phyloP scores from a whole-genome alignment of 2,888 invertebrate genomes.

The Stratiomys singularior region DNA sequence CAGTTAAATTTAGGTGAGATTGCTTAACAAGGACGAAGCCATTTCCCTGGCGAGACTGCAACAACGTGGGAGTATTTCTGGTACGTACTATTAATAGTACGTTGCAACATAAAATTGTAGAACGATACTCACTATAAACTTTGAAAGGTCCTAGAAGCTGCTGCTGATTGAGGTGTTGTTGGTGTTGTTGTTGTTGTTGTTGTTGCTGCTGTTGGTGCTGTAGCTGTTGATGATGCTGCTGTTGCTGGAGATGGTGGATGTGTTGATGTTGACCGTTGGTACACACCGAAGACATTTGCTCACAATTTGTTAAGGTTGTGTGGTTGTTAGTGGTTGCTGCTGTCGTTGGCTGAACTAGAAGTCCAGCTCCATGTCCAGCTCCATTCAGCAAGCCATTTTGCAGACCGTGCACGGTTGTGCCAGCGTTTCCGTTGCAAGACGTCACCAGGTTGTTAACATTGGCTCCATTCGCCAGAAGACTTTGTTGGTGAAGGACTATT shows the following conservation, averaged over 20 bases:
- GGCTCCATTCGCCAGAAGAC: slow-evolving; percentile 48
- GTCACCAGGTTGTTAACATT: slow-evolving; percentile 53
- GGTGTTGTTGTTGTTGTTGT: slow-evolving; percentile 59
- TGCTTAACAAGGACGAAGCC: neutral
- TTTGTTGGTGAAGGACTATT: slow-evolving; percentile 58
- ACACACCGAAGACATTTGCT: slow-evolving; percentile 55
- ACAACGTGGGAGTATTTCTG: neutral
- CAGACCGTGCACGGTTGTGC: slow-evolving; percentile 54
- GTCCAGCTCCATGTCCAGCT: slow-evolving; percentile 12
- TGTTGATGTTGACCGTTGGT: slow-evolving; percentile 53
- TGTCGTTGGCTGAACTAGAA: slow-evolving; percentile 53
- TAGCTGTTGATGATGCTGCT: slow-evolving; percentile 55
- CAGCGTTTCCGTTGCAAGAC: slow-evolving; percentile 59
- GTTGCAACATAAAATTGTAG: neutral
- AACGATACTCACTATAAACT: slow-evolving; percentile 64
- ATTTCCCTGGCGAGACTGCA: neutral
- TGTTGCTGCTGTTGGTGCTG: slow-evolving; percentile 50
- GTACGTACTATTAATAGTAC: neutral
- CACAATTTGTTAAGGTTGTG: slow-evolving; percentile 56
- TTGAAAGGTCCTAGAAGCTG: slow-evolving; percentile 64
- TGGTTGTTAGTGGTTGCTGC: slow-evolving; percentile 57
- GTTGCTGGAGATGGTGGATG: slow-evolving; percentile 58
- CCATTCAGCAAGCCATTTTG: slow-evolving; percentile 35
- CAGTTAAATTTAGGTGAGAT: neutral
- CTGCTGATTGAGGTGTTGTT: slow-evolving; percentile 57